phyloP scores from a whole-genome alignment of 2,888 invertebrate genomes.

The Pseudococcus longispinus region DNA sequence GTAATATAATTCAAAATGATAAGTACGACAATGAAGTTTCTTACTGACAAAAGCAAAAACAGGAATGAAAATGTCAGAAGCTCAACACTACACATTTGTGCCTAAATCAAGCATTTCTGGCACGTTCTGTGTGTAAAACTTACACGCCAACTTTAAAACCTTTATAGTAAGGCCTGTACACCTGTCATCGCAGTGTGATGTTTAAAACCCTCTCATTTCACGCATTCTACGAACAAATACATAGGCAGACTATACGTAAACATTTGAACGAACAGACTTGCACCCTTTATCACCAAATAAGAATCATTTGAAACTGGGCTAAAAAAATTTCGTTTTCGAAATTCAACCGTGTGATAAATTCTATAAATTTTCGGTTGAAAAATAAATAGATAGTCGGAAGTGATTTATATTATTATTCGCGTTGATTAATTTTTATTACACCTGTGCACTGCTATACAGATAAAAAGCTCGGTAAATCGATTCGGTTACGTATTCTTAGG shows the following conservation, averaged over 20 bases:
- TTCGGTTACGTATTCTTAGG: not conserved
- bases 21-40: conserved; percentile 21
- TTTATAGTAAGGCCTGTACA: conserved; percentile 33
- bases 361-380: no score
- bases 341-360: not conserved
- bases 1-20: conserved; percentile 20
- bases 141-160: conserved; percentile 48
- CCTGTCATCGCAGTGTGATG: conserved; percentile 48
- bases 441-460: not conserved
- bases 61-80: conserved; percentile 47
- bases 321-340: not conserved
- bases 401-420: not conserved
- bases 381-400: not conserved
- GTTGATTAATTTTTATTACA: not conserved
- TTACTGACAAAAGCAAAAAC: conserved; percentile 25
- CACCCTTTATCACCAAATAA: not conserved
- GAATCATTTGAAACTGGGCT: not conserved
- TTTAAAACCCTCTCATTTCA: conserved; percentile 44
- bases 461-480: not conserved
- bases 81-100: conserved; percentile 30
- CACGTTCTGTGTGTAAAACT: conserved; percentile 33
- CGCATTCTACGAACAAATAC: conserved; percentile 15
- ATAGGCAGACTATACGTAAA: not conserved
- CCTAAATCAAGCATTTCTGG: conserved; percentile 41
- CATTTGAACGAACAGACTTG: not conserved